A percentile compares a stretch with the other conserved stretches of the same genome.
phyloP scores from a whole-genome alignment of 2,113 vertebrate species.

The Gopherus evgoodei region DNA sequence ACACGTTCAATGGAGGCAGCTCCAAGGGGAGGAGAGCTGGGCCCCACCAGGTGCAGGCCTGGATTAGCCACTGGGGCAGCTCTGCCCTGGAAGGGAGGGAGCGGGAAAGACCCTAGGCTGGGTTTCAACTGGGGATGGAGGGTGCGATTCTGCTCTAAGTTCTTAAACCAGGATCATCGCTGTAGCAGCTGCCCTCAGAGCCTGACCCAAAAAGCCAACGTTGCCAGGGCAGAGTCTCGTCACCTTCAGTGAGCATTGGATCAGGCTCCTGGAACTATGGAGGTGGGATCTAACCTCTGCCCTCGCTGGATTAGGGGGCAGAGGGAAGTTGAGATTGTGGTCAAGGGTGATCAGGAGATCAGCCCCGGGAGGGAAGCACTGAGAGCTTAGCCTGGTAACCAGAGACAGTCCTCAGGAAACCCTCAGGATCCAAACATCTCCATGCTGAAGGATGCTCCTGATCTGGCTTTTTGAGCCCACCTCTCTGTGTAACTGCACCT shows the following conservation, averaged over 20 bases:
- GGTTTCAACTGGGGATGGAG: neutral
- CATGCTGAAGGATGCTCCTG: neutral
- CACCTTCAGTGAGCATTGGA: neutral
- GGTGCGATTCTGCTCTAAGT: neutral
- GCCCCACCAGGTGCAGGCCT: neutral
- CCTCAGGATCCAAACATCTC: neutral
- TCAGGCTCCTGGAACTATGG: neutral
- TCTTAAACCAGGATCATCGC: neutral
- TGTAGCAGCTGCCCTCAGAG: too few species aligned
- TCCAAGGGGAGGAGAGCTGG: rapidly evolving
- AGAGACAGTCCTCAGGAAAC: neutral
- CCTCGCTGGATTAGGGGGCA: neutral
- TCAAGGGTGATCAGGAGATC: neutral
- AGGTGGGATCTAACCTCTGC: neutral
- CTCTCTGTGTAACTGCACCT: neutral
- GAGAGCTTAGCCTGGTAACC: neutral
- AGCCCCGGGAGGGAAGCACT: neutral
- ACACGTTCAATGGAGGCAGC: rapidly evolving
- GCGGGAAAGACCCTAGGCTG: neutral
- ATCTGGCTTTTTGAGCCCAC: neutral
- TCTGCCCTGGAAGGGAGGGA: neutral
- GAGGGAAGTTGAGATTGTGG: too few species aligned
- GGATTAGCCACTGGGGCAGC: neutral
- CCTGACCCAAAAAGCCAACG: neutral
- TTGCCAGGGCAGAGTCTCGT: neutral